Evolutionary conservation across 2,888 invertebrate genomes (phyloP), one percentile per base, ranked within the genome.

Genomic region (Pyrgus malvae): DNA sequence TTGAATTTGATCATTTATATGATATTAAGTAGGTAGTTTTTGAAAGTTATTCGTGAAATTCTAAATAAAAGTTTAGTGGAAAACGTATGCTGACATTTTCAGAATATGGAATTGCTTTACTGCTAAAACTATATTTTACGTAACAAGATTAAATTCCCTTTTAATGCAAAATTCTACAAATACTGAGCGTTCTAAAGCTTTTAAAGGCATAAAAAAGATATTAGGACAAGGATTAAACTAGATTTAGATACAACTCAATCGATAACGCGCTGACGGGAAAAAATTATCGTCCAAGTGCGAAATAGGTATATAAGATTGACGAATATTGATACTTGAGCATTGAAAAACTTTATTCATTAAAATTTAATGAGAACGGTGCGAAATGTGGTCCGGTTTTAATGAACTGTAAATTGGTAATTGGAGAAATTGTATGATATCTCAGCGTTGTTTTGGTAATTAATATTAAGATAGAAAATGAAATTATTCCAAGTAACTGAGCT

Each of bases 311-410:
- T 12, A 31, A 31, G 31, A 33, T 19, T 16, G 19, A 45, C 33
- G 1, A 5, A 35, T 31, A 16, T 35, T 3, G 16, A 16, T 8
- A 16, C 35, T 35, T 35, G 3, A 16, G 9, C 9, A 8, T 35
- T 16, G 16, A 16, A 16, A 16, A 33, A 17, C 19, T 21, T n/a
- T 33, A 19, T 21, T 31, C 12, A 21, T 45, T 45, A 19, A 45
- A 45, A 33, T 19, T 45, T 33, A 45, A 33, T 45, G 21, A 21
- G 21, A 33, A 33, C 33, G 33, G 33, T 14, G 19, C 12, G n/a
- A 27, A 33, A 17, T 31, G 45, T 45, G 33, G 45, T 33, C 23
- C 21, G 12, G 7, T 19, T 33, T 11, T 19, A 17, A 11, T 17
- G 19, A 29, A 29, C 17, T 31, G 17, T 11, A 35, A 44, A 31